Evolutionary conservation across 1,140 invertebrate genomes (phyloP).

Genomic region (Rhopalosiphum maidis): DNA sequence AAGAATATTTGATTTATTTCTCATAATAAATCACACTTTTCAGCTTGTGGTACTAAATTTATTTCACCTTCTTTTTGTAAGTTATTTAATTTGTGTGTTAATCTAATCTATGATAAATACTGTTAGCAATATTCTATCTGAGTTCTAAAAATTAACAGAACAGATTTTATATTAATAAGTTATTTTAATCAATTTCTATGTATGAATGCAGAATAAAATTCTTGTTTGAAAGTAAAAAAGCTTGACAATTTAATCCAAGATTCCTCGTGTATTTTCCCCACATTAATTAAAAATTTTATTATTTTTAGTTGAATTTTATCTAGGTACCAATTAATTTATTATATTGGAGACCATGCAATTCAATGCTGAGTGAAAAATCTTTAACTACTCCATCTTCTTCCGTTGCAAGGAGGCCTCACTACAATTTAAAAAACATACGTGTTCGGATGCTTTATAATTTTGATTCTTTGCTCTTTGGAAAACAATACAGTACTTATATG

Average conservation of each 20-base stretch:
- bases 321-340: conserved; percentile 31
- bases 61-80: conserved; percentile 3
- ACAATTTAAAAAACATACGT: conserved; percentile 59
- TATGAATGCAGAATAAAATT: background rate
- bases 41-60: background rate
- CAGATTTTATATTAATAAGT: background rate
- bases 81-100: background rate
- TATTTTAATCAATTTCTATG: background rate
- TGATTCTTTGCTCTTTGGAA: conserved; percentile 58
- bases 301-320: background rate
- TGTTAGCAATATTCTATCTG: conserved; percentile 7
- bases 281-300: background rate
- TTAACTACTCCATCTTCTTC: conserved; percentile 60
- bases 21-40: background rate
- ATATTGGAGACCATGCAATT: conserved; percentile 59
- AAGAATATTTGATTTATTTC: background rate
- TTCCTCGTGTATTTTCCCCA: too few species aligned
- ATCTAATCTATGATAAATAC: conserved; percentile 16
- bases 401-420: conserved; percentile 59
- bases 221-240: too few species aligned
- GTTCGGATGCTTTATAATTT: background rate
- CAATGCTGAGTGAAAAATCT: conserved; percentile 60
- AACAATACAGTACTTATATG: conserved; percentile 62
- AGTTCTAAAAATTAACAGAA: conserved; percentile 2
- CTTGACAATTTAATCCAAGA: too few species aligned